phyloP scores from a whole-genome alignment of 2,888 invertebrate species.

The Luperina nickerlii region DNA sequence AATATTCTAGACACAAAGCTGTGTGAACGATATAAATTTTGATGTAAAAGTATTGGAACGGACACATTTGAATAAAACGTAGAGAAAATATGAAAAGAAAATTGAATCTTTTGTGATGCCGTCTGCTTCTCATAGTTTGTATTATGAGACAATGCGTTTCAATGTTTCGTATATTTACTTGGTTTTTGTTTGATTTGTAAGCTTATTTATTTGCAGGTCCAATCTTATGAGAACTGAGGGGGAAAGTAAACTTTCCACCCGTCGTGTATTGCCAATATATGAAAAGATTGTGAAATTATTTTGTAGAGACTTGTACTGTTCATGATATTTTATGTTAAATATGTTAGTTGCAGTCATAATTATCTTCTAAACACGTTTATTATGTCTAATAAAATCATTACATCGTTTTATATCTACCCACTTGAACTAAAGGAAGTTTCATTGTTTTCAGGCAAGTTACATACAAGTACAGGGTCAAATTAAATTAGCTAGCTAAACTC shows the following conservation, averaged over 20 bases:
- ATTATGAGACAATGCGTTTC: slow-evolving; percentile 58
- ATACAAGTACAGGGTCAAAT: too few species aligned
- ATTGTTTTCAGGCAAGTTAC: not conserved
- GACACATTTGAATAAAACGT: slow-evolving; percentile 55
- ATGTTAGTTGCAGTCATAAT: not conserved
- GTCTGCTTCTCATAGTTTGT: slow-evolving; percentile 57
- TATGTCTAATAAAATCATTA: not conserved
- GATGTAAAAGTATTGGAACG: slow-evolving; percentile 41
- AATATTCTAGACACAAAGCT: slow-evolving; percentile 41
- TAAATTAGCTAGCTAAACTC: too few species aligned
- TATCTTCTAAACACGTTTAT: not conserved
- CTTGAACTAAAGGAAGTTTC: not conserved
- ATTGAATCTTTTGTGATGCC: slow-evolving; percentile 62
- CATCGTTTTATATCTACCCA: not conserved
- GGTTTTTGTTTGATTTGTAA: slow-evolving; percentile 57
- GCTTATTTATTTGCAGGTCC: slow-evolving; percentile 51
- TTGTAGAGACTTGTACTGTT: not conserved
- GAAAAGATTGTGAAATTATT: slow-evolving; percentile 26
- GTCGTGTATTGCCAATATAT: slow-evolving; percentile 35
- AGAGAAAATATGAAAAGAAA: slow-evolving; percentile 63
- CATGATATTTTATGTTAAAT: too few species aligned
- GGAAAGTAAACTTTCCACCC: slow-evolving; percentile 28
- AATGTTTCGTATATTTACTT: slow-evolving; percentile 54
- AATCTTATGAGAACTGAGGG: slow-evolving; percentile 45
- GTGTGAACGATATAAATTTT: slow-evolving; percentile 44